A percentile compares a stretch with the other conserved stretches of the same genome.
Conservation (phyloP, 2,888 invertebrate species). For the Lasioglossum lativentre region DNA sequence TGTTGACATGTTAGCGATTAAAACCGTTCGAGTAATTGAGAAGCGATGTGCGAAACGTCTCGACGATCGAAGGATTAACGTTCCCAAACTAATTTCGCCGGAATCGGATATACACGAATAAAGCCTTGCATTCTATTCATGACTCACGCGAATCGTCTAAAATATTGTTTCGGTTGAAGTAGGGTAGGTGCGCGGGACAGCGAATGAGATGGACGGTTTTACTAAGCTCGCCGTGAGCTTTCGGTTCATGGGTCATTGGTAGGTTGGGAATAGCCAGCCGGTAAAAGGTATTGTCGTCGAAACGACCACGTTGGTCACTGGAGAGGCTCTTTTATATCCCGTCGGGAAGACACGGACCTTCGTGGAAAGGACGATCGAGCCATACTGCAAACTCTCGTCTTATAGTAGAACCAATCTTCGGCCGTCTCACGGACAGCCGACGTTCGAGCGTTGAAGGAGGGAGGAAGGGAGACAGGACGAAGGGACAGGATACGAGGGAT, state of each 20-base stretch:
- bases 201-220: slow-evolving; percentile 53
- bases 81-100: neutral
- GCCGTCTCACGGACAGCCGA: slow-evolving; percentile 42
- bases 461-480: slow-evolving; percentile 37
- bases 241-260: slow-evolving; percentile 66
- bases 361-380: slow-evolving; percentile 49
- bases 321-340: slow-evolving; percentile 70
- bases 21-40: too few relatives aligned
- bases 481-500: neutral
- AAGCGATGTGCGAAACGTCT: too few relatives aligned
- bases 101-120: neutral
- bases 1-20: too few relatives aligned
- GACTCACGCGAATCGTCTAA: neutral
- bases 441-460: neutral
- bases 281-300: slow-evolving; percentile 65
- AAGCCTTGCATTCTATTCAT: slow-evolving; percentile 4
- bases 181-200: slow-evolving; percentile 8
- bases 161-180: slow-evolving; percentile 3
- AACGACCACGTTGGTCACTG: slow-evolving; percentile 72
- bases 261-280: slow-evolving; percentile 55
- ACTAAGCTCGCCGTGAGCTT: slow-evolving; percentile 39
- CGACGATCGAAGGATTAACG: neutral
- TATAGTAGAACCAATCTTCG: slow-evolving; percentile 64
- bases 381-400: slow-evolving; percentile 53
- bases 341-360: slow-evolving; percentile 58